phyloP scores from a whole-genome alignment of 1,140 invertebrate species.

The Olivierus martensii region DNA sequence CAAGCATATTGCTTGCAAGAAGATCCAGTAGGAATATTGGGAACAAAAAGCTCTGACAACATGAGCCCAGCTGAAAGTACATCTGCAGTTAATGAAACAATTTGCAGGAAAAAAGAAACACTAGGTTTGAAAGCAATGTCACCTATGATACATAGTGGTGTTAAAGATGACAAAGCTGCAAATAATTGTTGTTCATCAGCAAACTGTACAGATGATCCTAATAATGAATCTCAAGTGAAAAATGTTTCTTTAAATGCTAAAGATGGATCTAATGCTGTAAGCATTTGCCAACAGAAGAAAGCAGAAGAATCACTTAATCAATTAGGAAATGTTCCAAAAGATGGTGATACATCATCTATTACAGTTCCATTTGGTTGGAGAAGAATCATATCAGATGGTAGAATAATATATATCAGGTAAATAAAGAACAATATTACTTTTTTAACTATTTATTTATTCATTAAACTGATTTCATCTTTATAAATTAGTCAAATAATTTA shows the following conservation, averaged over 20 bases:
- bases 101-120: background rate
- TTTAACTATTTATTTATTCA: too few species aligned
- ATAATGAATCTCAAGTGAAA: background rate
- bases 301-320: background rate
- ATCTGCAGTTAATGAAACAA: background rate
- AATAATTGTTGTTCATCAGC: background rate
- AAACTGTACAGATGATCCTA: background rate
- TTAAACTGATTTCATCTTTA: too few species aligned
- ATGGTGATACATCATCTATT: conserved; percentile 13
- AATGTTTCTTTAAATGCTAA: conserved; percentile 1
- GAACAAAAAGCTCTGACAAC: background rate
- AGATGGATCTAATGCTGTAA: background rate
- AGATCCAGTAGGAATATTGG: background rate
- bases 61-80: background rate
- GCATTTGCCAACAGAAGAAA: conserved; percentile 5
- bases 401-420: conserved; percentile 42
- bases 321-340: background rate
- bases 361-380: conserved; percentile 42
- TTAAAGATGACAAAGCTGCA: too few species aligned
- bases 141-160: background rate
- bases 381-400: conserved; percentile 35
- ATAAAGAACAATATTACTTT: conserved; percentile 13
- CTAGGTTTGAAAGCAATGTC: background rate
- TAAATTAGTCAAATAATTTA: too few species aligned
- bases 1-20: conserved; percentile 3